phyloP scores from a whole-genome alignment of 2,797 vertebrate genomes.

The Darevskia mixta region DNA sequence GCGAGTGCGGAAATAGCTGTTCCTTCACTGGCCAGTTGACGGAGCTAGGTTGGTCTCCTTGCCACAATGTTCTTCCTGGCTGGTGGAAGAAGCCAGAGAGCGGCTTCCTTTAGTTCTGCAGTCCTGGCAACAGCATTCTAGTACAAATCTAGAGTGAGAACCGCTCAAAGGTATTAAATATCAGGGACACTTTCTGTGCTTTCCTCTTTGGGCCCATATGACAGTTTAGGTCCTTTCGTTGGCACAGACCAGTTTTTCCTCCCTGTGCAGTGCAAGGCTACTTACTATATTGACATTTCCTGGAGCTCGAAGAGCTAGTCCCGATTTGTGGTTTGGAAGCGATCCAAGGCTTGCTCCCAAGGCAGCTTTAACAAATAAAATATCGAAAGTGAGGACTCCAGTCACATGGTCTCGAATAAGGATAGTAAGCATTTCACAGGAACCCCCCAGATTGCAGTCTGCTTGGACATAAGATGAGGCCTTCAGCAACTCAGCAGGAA shows the following conservation, averaged over 20 bases:
- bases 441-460: background rate
- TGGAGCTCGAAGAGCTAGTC: background rate
- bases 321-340: conserved; percentile 20
- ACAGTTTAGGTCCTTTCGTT: background rate
- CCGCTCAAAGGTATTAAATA: background rate
- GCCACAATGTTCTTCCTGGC: background rate
- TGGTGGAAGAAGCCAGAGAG: background rate
- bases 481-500: background rate
- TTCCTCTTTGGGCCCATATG: background rate
- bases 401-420: background rate
- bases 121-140: background rate
- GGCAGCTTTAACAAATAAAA: conserved; percentile 8
- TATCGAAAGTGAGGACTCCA: background rate
- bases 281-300: background rate
- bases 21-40: background rate
- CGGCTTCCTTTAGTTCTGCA: background rate
- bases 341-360: conserved; percentile 14
- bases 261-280: background rate
- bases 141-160: background rate
- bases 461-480: background rate
- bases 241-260: background rate
- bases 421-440: background rate
- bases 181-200: background rate
- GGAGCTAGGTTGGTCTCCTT: too few relatives aligned
- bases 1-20: background rate